Evolutionary conservation across 2,888 invertebrate genomes (phyloP).

Genomic region (Ptychoptera albimana): DNA sequence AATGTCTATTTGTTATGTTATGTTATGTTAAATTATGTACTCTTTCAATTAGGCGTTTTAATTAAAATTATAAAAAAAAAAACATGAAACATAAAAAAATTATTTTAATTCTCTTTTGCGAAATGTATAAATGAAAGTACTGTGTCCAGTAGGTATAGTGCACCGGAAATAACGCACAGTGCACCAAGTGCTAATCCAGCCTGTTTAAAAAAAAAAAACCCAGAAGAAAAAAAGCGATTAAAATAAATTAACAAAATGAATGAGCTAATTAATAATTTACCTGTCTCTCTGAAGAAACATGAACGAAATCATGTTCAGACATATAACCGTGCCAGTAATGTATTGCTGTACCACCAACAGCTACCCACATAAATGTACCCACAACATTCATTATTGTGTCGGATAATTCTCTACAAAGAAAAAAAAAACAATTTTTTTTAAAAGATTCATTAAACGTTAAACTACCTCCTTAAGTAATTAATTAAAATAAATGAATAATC

Average conservation of each 20-base stretch:
- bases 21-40: not conserved
- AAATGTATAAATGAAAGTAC: conserved; percentile 60
- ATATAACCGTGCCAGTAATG: conserved; percentile 84
- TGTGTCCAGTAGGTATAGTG: conserved; percentile 64
- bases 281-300: conserved; percentile 59
- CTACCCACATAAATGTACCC: conserved; percentile 70
- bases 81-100: not conserved
- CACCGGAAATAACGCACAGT: conserved; percentile 63
- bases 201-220: conserved; percentile 19
- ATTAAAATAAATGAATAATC: conserved; percentile 6
- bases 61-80: not conserved
- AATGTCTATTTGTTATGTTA: not conserved
- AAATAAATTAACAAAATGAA: not conserved
- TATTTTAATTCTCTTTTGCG: conserved; percentile 36
- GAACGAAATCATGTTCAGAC: conserved; percentile 58
- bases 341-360: conserved; percentile 70
- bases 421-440: conserved; percentile 7
- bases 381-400: conserved; percentile 81
- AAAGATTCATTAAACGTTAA: not conserved
- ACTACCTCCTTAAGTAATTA: too few species aligned
- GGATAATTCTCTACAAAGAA: conserved; percentile 43
- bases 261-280: conserved; percentile 4
- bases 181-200: conserved; percentile 69
- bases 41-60: too few species aligned
- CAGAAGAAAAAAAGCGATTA: not conserved